Percentiles rank a stretch among this genome's conserved stretches.
Evolutionary conservation across 2,113 vertebrate species (phyloP).

Genomic region (Dicerorhinus sumatrensis): DNA sequence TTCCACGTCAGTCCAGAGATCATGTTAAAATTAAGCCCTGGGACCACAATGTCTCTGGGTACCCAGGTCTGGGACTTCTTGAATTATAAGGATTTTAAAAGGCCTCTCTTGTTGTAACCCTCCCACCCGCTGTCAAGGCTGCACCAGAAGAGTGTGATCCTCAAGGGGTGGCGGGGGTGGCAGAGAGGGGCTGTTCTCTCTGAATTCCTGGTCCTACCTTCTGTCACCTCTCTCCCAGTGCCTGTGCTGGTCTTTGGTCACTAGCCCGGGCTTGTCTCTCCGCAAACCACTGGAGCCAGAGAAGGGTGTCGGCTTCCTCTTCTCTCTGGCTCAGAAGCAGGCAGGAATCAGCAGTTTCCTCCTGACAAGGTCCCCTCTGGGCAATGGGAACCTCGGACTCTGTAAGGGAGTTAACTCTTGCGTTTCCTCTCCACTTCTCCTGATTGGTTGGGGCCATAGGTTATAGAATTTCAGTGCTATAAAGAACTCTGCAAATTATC

Average conservation of each 20-base stretch:
- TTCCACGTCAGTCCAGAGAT: background rate
- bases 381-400: slow-evolving; percentile 26
- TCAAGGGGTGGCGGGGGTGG: fast-evolving
- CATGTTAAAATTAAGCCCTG: background rate
- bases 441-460: background rate
- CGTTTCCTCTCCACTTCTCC: background rate
- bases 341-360: slow-evolving; percentile 82
- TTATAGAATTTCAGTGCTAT: background rate
- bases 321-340: slow-evolving; percentile 54
- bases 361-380: slow-evolving; percentile 62
- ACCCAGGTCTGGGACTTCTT: background rate
- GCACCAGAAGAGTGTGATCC: background rate
- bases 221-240: background rate
- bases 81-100: too few species aligned
- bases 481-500: background rate
- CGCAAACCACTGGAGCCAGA: background rate
- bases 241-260: background rate
- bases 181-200: background rate
- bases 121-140: background rate
- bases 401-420: slow-evolving; percentile 59
- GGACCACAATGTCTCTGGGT: background rate
- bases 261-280: slow-evolving; percentile 68
- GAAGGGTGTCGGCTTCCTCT: slow-evolving; percentile 71
- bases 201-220: background rate
- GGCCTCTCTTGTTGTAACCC: background rate